Base-by-base conservation (phyloP, 2,797 vertebrate species). In the Tachyglossus aculeatus region DNA sequence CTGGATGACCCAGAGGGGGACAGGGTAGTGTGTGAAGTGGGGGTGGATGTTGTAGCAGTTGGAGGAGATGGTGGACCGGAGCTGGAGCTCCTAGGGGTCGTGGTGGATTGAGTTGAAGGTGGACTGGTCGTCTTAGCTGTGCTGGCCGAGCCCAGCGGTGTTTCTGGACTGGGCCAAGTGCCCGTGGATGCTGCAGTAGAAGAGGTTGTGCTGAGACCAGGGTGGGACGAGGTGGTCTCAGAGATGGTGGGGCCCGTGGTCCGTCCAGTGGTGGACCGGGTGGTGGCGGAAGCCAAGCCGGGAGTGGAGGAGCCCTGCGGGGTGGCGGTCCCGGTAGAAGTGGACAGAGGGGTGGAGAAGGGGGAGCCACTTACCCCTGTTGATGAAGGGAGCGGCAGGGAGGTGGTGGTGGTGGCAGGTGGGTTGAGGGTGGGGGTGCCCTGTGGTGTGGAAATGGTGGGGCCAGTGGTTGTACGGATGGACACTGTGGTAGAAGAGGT, bases 241-340 rank as follows among this genome's bases (percentile, higher is more conserved):
- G 34, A 37, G 22, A 36, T 34, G 34, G 34, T 39, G 25, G 53
- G 24, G 19, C 19, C 27, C 14, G 8, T 12, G 14, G 36, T 55
- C 12, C 19, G 25, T 1, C 25, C 24, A 14, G 45, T 27, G 9
- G 44, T 47, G 22, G 24, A 47, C 44, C 29, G 9, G 9, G 44
- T 12, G 4, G 12, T 27, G 6, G 4, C 12, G 15, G 22, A 27
- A 8, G 25, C 25, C 4, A 21, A 25, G 12, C 36, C 1, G 71
- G 48, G 0, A 19, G 22, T 33, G 11, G 41, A 66, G 0, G 0
- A 43, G 12, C n/a, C 60, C 5, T 3, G 25, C n/a, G 25, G 57
- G 31, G 1, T 1, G 27, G 47, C 36, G 16, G 3, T 25, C 37
- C 1, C 50, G 19, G 2, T 8, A 9, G 9, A 45, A 0, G 0